Conservation (phyloP, 2,113 vertebrate genomes). For the Platycercus adscitus region DNA sequence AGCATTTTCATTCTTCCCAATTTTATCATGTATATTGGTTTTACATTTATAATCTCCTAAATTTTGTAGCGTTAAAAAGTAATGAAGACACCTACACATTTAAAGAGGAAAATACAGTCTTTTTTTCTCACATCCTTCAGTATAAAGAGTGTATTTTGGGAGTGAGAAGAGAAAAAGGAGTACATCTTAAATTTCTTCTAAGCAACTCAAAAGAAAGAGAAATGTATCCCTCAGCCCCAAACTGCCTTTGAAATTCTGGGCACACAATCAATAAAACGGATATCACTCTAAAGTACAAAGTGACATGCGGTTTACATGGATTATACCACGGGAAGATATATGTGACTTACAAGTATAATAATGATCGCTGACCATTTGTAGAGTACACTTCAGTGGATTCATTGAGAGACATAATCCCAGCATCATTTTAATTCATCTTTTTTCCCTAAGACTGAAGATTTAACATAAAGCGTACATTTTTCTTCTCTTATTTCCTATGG, state of each 20-base stretch:
- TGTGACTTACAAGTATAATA: background rate
- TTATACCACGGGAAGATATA: constrained; percentile 59
- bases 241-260: constrained; percentile 70
- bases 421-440: constrained; percentile 40
- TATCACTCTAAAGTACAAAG: constrained; percentile 64
- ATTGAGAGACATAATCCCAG: constrained; percentile 56
- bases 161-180: background rate
- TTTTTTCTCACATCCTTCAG: constrained; percentile 33
- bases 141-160: background rate
- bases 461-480: constrained; percentile 75
- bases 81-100: constrained; percentile 10
- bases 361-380: constrained; percentile 14
- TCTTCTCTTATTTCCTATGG: constrained; percentile 77
- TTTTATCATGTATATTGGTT: constrained; percentile 60
- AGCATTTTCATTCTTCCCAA: constrained; percentile 41
- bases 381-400: constrained; percentile 45
- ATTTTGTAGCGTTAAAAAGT: constrained; percentile 49
- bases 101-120: constrained; percentile 19
- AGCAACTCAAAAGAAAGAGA: constrained; percentile 2
- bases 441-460: constrained; percentile 74
- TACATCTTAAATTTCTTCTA: constrained; percentile 12
- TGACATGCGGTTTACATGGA: constrained; percentile 51
- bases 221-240: background rate
- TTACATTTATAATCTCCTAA: constrained; percentile 44
- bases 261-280: constrained; percentile 71